Conservation (phyloP, 2,888 invertebrate genomes). For the Ectobius pallidus region DNA sequence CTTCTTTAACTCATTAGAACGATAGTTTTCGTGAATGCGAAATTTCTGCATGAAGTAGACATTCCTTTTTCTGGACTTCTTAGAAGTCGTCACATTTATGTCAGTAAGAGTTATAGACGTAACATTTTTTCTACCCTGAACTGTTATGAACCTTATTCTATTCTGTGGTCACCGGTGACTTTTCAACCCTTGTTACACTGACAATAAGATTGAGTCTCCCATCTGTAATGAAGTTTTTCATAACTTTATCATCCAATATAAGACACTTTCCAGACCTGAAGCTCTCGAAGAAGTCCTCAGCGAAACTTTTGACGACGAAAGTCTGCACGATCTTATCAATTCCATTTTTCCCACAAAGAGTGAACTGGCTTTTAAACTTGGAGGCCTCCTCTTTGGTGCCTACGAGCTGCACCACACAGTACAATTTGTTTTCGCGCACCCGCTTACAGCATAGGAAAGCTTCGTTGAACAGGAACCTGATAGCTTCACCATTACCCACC, state of each 20-base stretch:
- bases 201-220: background rate
- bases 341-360: background rate
- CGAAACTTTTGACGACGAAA: background rate
- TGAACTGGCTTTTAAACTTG: background rate
- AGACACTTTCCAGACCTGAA: background rate
- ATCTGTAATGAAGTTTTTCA: background rate
- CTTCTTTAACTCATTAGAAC: no score
- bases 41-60: no score
- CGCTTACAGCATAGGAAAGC: background rate
- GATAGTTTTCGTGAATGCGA: no score
- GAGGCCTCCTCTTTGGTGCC: background rate
- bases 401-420: background rate
- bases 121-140: no score
- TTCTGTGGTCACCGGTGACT: no score
- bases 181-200: background rate
- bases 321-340: conserved; percentile 8
- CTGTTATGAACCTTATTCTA: no score
- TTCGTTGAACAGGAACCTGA: background rate
- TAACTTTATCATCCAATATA: background rate
- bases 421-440: background rate
- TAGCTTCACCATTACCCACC: background rate
- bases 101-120: no score
- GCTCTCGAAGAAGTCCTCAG: conserved; percentile 1
- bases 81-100: no score
- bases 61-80: no score